These are phyloP conservation scores for Sinhomidia bicolor DNA, from an alignment of 2,888 invertebrate species.

Conservation along the genomic window DNA sequence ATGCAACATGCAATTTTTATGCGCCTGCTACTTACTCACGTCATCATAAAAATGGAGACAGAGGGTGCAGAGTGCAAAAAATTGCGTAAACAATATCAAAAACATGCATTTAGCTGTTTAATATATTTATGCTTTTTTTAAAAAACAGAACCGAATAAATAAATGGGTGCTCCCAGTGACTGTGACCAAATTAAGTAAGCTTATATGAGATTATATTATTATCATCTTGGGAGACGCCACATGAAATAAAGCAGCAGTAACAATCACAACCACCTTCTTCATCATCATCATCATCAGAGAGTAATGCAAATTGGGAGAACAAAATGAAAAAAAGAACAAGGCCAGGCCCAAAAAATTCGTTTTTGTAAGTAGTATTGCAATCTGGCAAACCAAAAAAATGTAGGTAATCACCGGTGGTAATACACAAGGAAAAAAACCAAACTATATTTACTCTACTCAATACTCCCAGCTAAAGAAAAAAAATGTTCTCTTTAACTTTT, in stretches of 20 bases:
- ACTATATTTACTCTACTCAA: not conserved
- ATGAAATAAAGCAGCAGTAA: too few species aligned
- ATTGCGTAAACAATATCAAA: conserved; percentile 33
- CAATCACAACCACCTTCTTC: too few species aligned
- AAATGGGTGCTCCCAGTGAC: not conserved
- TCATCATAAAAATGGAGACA: not conserved
- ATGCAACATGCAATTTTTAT: not conserved
- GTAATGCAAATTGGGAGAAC: conserved; percentile 54
- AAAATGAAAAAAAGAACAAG: conserved; percentile 54
- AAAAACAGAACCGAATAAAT: conserved; percentile 12
- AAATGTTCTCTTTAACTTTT: conserved; percentile 40
- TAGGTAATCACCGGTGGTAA: not conserved
- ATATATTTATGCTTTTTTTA: too few species aligned
- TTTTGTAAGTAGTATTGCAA: conserved; percentile 30
- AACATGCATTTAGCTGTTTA: too few species aligned
- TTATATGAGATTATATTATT: not conserved
- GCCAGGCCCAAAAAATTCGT: conserved; percentile 56
- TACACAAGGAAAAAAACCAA: not conserved
- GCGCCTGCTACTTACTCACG: not conserved
- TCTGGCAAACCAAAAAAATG: conserved; percentile 1
- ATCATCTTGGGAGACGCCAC: conserved; percentile 27
- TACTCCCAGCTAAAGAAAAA: not conserved
- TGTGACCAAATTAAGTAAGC: conserved; percentile 58
- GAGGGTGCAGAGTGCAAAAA: conserved; percentile 20
- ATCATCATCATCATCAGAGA: conserved; percentile 19